Conservation (phyloP, 2,888 invertebrate genomes). For the Pseudeuparius sepicola region DNA sequence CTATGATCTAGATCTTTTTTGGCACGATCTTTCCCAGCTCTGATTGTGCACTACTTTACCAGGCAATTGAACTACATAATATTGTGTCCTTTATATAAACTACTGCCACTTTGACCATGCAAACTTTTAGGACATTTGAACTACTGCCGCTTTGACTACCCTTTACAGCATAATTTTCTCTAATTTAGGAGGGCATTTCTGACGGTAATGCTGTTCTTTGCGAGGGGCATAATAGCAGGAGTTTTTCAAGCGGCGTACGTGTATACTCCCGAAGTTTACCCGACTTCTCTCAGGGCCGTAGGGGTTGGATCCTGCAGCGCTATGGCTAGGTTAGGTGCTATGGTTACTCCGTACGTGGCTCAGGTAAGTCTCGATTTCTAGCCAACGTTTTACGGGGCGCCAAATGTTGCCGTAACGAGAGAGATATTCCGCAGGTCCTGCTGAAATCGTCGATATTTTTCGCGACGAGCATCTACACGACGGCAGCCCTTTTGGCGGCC, state of each 20-base stretch:
- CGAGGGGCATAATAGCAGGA: constrained; percentile 86
- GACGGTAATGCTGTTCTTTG: constrained; percentile 76
- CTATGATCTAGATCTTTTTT: too few species aligned
- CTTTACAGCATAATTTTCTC: too few species aligned
- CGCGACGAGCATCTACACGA: constrained; percentile 67
- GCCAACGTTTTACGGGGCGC: neutral
- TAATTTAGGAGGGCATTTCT: constrained; percentile 56
- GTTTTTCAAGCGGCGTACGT: constrained; percentile 93
- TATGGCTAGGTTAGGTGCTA: constrained; percentile 84
- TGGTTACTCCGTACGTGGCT: constrained; percentile 89
- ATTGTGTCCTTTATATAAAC: too few species aligned
- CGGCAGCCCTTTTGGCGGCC: constrained; percentile 66
- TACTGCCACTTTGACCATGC: too few species aligned
- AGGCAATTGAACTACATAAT: too few species aligned
- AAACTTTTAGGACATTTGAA: too few species aligned
- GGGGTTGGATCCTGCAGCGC: constrained; percentile 91
- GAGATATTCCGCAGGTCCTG: constrained; percentile 51
- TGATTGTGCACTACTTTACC: too few species aligned
- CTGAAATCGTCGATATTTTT: constrained; percentile 62
- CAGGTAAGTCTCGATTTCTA: constrained; percentile 54
- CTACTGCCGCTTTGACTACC: too few species aligned
- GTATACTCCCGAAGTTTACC: constrained; percentile 93
- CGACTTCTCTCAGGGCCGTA: constrained; percentile 76
- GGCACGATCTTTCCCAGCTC: too few species aligned
- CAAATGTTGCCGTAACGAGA: too few species aligned